Conservation (phyloP, 2,113 vertebrate species). For the Herpetotheres cachinnans region DNA sequence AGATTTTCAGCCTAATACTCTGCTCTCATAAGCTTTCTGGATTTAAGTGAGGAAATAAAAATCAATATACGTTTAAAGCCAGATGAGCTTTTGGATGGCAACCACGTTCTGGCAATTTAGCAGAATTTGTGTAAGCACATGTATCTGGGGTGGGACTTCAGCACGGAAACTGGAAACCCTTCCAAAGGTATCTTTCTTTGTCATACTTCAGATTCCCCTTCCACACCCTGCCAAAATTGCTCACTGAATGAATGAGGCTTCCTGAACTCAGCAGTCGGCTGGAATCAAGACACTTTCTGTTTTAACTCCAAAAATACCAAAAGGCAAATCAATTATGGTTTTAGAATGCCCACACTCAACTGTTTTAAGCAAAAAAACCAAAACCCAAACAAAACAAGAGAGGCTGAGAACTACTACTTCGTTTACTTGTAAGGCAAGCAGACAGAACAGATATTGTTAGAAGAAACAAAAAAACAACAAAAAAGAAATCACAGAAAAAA, state of each 20-base stretch:
- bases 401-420: not conserved
- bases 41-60: not conserved
- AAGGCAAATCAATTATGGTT: not conserved
- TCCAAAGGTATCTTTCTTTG: not conserved
- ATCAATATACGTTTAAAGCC: not conserved
- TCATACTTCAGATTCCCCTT: not conserved
- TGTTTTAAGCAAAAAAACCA: not conserved
- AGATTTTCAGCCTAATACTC: conserved; percentile 75
- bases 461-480: not conserved
- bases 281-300: not conserved
- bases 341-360: not conserved
- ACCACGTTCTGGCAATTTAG: not conserved
- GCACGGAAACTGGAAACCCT: not conserved
- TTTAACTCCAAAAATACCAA: not conserved
- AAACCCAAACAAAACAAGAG: too few relatives aligned
- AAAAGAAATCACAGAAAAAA: not conserved
- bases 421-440: not conserved
- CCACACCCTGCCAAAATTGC: not conserved
- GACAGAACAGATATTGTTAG: not conserved
- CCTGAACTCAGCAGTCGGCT: not conserved
- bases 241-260: not conserved
- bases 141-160: not conserved
- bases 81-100: not conserved
- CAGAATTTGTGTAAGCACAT: not conserved
- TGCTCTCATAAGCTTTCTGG: conserved; percentile 60